phyloP scores from a whole-genome alignment of 2,888 invertebrate species.

The Morpho achilles region DNA sequence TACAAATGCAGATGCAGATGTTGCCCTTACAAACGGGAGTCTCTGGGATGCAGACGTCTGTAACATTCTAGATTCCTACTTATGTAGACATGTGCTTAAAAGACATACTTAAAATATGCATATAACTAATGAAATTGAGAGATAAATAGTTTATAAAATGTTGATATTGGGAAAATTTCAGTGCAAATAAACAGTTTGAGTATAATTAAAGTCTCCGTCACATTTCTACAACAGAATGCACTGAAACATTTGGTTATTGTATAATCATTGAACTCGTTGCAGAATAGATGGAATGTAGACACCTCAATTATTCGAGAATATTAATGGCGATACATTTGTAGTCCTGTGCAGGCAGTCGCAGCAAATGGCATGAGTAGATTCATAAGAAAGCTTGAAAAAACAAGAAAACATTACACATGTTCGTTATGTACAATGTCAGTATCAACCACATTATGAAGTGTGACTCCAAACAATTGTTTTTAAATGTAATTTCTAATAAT shows the following conservation, averaged over 20 bases:
- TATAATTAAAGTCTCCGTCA: background rate
- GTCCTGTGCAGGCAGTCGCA: constrained; percentile 4
- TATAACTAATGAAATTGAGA: constrained; percentile 7
- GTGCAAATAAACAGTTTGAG: background rate
- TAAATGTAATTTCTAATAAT: background rate
- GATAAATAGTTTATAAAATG: background rate
- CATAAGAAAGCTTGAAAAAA: constrained; percentile 13
- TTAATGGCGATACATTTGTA: background rate
- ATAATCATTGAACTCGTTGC: background rate
- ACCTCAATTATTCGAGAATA: constrained; percentile 4
- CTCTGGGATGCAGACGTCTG: constrained; percentile 25
- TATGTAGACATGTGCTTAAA: constrained; percentile 25
- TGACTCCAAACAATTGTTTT: background rate
- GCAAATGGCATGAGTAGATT: constrained; percentile 7
- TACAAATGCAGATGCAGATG: constrained; percentile 23
- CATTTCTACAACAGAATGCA: background rate
- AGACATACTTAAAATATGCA: constrained; percentile 12
- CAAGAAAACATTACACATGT: constrained; percentile 13
- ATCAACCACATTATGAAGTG: constrained; percentile 3
- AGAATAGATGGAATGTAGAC: background rate
- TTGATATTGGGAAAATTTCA: constrained; percentile 1
- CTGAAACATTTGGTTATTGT: no score
- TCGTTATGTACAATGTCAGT: constrained; percentile 7
- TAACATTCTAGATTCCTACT: constrained; percentile 28
- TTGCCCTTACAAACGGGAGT: constrained; percentile 24